phyloP scores from a whole-genome alignment of 2,888 invertebrate species.

The Andrena flavipes region DNA sequence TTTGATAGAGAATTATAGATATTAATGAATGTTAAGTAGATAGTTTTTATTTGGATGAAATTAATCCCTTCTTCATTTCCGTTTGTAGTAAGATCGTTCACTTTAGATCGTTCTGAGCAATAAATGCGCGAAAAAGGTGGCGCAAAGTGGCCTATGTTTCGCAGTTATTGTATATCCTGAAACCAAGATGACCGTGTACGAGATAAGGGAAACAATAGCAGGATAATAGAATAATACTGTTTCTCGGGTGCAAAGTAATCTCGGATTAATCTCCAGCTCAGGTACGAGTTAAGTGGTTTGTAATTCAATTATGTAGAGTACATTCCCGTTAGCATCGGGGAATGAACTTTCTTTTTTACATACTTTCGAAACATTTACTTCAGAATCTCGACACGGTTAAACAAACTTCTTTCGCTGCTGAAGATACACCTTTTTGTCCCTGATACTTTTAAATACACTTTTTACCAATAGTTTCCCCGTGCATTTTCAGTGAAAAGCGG shows the following conservation, averaged over 20 bases:
- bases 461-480: not conserved
- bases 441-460: not conserved
- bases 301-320: constrained; percentile 55
- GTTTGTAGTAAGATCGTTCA: not conserved
- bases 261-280: constrained; percentile 60
- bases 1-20: no score
- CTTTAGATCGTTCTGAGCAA: not conserved
- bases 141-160: constrained; percentile 32
- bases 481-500: not conserved
- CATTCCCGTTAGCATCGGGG: constrained; percentile 29
- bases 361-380: not conserved
- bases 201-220: constrained; percentile 57
- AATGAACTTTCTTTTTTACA: constrained; percentile 8
- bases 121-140: constrained; percentile 12
- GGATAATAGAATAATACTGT: constrained; percentile 56
- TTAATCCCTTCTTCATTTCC: not conserved
- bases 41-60: not conserved
- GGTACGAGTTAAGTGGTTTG: constrained; percentile 57
- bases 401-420: not conserved
- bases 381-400: not conserved
- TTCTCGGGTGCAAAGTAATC: constrained; percentile 54
- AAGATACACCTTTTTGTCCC: not conserved
- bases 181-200: constrained; percentile 36
- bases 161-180: constrained; percentile 40
- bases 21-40: no score